Evolutionary conservation across 2,797 vertebrate species (phyloP).

Genomic region (Anomalospiza imberbis): DNA sequence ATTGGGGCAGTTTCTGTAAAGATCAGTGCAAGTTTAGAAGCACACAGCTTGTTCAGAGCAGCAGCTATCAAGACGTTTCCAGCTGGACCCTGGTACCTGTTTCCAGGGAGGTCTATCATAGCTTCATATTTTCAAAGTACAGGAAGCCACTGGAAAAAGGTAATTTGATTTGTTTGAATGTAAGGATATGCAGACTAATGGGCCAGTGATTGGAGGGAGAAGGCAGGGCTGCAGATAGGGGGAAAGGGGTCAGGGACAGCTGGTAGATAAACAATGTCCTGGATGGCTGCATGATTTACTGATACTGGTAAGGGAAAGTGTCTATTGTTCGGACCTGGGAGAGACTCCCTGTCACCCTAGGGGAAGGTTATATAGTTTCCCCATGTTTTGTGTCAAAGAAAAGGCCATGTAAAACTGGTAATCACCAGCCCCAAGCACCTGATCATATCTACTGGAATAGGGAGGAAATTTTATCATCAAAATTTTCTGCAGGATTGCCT

Average conservation of each 20-base stretch:
- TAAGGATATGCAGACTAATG: not conserved
- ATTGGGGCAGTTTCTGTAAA: not conserved
- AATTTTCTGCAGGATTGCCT: not conserved
- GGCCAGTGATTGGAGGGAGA: not conserved
- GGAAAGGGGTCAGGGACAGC: not conserved
- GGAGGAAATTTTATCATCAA: not conserved
- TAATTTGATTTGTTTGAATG: not conserved
- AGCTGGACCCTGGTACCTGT: not conserved
- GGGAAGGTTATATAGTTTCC: not conserved
- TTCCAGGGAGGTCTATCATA: not conserved
- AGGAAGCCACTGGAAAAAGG: conserved; percentile 7
- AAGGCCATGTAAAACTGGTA: not conserved
- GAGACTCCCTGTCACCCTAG: not conserved
- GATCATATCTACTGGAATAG: not conserved
- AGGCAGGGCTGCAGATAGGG: not conserved
- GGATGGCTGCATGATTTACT: not conserved
- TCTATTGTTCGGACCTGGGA: not conserved
- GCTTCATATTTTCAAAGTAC: not conserved
- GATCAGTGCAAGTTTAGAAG: not conserved
- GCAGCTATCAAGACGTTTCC: not conserved
- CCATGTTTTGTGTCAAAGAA: not conserved
- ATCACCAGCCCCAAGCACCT: not conserved
- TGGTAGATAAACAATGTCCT: not conserved
- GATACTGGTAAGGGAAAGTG: not conserved
- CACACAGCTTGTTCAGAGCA: not conserved